Conservation (phyloP, 1,140 invertebrate genomes). For the Luehdorfia chinensis region DNA sequence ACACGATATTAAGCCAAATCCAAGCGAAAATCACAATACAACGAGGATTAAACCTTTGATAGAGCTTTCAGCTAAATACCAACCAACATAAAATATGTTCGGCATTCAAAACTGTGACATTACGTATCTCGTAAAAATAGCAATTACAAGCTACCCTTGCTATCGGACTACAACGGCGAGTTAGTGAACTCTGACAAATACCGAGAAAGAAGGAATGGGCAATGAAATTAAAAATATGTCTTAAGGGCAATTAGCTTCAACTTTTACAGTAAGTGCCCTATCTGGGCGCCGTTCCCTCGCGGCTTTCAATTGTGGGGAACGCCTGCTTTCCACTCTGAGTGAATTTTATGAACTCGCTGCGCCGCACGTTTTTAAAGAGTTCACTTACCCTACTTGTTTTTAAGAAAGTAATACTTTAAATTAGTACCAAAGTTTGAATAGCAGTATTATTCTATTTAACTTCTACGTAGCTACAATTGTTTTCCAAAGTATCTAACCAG, state of each 20-base stretch:
- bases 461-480: no score
- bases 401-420: slow-evolving; percentile 21
- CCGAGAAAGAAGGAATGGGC: slow-evolving; percentile 73
- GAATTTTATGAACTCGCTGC: slow-evolving; percentile 69
- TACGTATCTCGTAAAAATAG: slow-evolving; percentile 73
- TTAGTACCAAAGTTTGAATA: no score
- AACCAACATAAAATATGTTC: slow-evolving; percentile 54
- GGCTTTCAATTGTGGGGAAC: slow-evolving; percentile 73
- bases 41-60: no score
- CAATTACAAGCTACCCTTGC: slow-evolving; percentile 63
- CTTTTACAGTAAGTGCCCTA: slow-evolving; percentile 76
- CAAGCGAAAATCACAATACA: no score
- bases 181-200: slow-evolving; percentile 66
- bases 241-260: slow-evolving; percentile 79
- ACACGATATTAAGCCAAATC: no score
- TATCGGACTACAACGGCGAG: slow-evolving; percentile 33
- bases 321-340: slow-evolving; percentile 60
- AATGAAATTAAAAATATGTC: slow-evolving; percentile 80
- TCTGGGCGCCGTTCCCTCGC: slow-evolving; percentile 61
- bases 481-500: no score
- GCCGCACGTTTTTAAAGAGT: slow-evolving; percentile 42
- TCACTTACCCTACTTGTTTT: slow-evolving; percentile 28
- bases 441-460: no score
- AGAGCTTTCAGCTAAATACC: no score
- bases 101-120: slow-evolving; percentile 71